Evolutionary conservation across 2,113 vertebrate species (phyloP).

Genomic region (Furnarius figulus): DNA sequence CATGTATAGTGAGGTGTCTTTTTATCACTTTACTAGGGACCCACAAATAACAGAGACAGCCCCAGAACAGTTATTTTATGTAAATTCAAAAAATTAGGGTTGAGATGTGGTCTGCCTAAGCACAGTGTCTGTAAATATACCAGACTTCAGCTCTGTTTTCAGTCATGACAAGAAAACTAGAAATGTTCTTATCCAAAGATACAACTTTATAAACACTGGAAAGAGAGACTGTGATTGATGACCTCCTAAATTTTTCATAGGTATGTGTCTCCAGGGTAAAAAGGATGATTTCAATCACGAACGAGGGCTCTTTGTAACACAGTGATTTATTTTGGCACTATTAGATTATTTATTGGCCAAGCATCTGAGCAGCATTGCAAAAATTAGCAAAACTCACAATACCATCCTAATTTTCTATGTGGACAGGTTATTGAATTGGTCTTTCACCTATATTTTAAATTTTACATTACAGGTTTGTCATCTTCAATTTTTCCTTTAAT

Average conservation of each 20-base stretch:
- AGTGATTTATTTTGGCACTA: slow-evolving; percentile 18
- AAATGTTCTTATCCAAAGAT: not conserved
- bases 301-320: not conserved
- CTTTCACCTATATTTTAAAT: not conserved
- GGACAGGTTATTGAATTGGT: not conserved
- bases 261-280: not conserved
- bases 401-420: not conserved
- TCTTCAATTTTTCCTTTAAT: not conserved
- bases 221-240: not conserved
- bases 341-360: not conserved
- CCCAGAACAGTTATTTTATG: not conserved
- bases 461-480: not conserved
- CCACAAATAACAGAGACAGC: not conserved
- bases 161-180: not conserved
- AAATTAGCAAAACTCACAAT: not conserved
- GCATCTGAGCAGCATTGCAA: not conserved
- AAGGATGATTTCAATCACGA: not conserved
- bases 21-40: not conserved
- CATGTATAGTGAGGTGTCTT: not conserved
- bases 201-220: not conserved
- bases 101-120: not conserved
- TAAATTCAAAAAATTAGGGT: not conserved
- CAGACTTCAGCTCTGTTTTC: not conserved
- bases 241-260: slow-evolving; percentile 38
- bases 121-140: not conserved